phyloP scores from a whole-genome alignment of 2,888 invertebrate genomes.

The Acleris emargana region DNA sequence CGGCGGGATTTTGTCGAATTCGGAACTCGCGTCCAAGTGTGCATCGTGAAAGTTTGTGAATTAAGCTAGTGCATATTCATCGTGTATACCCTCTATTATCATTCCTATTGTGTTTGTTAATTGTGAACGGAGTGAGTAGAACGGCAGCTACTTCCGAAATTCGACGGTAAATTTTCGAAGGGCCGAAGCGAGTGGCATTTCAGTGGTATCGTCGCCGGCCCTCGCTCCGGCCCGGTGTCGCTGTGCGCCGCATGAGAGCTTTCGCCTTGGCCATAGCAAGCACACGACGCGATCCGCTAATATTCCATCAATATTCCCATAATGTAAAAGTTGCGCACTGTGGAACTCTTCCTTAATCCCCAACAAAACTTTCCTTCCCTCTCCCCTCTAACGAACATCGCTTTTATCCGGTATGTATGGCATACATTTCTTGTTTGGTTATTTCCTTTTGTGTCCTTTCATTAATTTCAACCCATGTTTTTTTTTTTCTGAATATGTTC shows the following conservation, averaged over 20 bases:
- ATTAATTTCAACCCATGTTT: too few species aligned
- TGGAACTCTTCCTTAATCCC: slow-evolving; percentile 67
- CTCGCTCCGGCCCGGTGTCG: slow-evolving; percentile 57
- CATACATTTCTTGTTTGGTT: background rate
- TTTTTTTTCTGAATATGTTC: too few species aligned
- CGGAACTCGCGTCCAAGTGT: slow-evolving; percentile 78
- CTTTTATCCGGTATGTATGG: background rate
- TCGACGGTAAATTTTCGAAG: slow-evolving; percentile 71
- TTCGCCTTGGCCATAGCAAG: slow-evolving; percentile 60
- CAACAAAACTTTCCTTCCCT: slow-evolving; percentile 59
- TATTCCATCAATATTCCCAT: slow-evolving; percentile 65
- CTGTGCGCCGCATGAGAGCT: slow-evolving; percentile 66
- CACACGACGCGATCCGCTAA: slow-evolving; percentile 48
- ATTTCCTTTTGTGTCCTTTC: background rate
- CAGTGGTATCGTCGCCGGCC: slow-evolving; percentile 44
- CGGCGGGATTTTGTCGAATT: slow-evolving; percentile 73
- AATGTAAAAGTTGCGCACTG: slow-evolving; percentile 70
- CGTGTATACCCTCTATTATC: slow-evolving; percentile 50
- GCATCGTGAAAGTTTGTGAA: slow-evolving; percentile 79
- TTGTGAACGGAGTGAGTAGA: slow-evolving; percentile 58
- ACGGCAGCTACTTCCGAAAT: slow-evolving; percentile 75
- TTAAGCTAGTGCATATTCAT: slow-evolving; percentile 66
- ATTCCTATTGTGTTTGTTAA: slow-evolving; percentile 57
- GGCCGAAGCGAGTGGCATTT: slow-evolving; percentile 66
- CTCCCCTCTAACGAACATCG: slow-evolving; percentile 52